Evolutionary conservation across 2,113 vertebrate genomes (phyloP).

Genomic region (Pristiophorus japonicus): DNA sequence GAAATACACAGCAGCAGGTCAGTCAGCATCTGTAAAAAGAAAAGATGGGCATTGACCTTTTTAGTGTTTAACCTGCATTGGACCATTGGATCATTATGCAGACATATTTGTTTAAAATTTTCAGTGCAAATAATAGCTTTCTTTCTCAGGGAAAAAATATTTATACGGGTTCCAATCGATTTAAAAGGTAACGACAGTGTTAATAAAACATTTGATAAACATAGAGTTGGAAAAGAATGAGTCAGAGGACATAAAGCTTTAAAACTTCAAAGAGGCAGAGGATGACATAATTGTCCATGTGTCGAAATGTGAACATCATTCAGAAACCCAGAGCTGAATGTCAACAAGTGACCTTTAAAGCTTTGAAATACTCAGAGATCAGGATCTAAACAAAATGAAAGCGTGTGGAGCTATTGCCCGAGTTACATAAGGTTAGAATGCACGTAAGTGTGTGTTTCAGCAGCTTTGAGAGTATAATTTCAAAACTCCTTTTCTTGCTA

Average conservation of each 20-base stretch:
- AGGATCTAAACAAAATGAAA: slow-evolving; percentile 30
- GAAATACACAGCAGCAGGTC: too few relatives aligned
- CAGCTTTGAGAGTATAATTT: not conserved
- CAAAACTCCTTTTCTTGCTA: not conserved
- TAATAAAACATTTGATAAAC: not conserved
- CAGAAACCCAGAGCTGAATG: slow-evolving; percentile 7
- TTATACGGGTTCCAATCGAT: not conserved
- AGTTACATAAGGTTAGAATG: not conserved
- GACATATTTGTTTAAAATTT: not conserved
- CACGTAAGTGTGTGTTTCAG: not conserved
- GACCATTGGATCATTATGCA: not conserved
- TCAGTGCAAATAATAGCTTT: not conserved
- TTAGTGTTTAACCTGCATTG: not conserved
- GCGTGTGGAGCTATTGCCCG: not conserved
- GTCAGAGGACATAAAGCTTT: not conserved
- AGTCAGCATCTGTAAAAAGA: too few relatives aligned
- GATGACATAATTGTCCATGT: slow-evolving; percentile 24
- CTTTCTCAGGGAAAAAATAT: not conserved
- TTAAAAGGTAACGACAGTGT: not conserved
- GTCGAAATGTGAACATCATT: slow-evolving; percentile 19
- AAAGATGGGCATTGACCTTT: not conserved
- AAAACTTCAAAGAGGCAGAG: slow-evolving; percentile 12
- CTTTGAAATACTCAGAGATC: slow-evolving; percentile 24
- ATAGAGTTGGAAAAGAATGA: not conserved
- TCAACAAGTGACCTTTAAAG: slow-evolving; percentile 32